Base-by-base conservation (phyloP, 2,888 invertebrate species). In the Julus scanicus region DNA sequence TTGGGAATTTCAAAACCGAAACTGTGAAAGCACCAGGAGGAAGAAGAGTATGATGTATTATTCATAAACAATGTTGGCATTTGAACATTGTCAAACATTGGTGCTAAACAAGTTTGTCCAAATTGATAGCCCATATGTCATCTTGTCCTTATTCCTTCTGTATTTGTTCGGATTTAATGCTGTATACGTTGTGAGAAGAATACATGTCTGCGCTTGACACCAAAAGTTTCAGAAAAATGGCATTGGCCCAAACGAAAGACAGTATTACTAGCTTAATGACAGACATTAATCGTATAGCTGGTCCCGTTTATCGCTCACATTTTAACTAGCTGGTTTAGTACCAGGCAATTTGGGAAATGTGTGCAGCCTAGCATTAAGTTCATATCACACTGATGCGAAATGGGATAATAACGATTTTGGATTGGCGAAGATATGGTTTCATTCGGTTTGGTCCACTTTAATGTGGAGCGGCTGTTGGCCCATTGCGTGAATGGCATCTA, bases 321-420 rank as follows among this genome's bases (percentile, higher is more conserved):
- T 63, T 63, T 63, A 63, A 63, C 63, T 63, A 63, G 63, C 63
- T n/a, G 63, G 63, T 63, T 63, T 63, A 63, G n/a, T 63, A 29
- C n/a, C 63, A 8, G n/a, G 63, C 63, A 63, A 63, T 63, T 63
- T 63, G n/a, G 63, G 63, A 63, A 63, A 63, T 63, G 63, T 17
- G 63, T n/a, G 63, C 63, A 63, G 17, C n/a, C 63, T 63, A n/a
- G 63, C 63, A n/a, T 63, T 63, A 63, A n/a, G 63, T n/a, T n/a
- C 17, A n/a, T 63, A 63, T 63, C n/a, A 17, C n/a, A 8, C 63
- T 63, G n/a, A 17, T n/a, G 63, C 63, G n/a, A 63, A 63, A 17
- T 63, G n/a, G 63, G n/a, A 63, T 63, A 63, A n/a, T 63, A 63
- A 63, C 63, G 63, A 17, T 13, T 5, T 8, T 6, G 63, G n/a